Evolutionary conservation across 2,888 invertebrate species (phyloP).

Genomic region (Odontocerum albicorne): DNA sequence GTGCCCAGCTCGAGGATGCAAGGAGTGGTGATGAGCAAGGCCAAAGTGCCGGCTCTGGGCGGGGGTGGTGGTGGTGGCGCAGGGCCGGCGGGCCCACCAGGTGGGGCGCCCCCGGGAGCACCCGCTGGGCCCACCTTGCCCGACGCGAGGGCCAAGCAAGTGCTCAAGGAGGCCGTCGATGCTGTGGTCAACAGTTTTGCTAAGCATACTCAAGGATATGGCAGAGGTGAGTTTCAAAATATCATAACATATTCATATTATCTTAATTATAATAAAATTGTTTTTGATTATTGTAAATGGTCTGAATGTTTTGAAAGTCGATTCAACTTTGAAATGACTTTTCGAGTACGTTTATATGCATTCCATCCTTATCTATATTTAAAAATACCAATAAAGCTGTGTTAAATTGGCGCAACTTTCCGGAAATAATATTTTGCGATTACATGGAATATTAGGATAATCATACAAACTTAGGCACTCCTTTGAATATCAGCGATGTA

Average conservation of each 20-base stretch:
- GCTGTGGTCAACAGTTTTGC: slow-evolving; percentile 74
- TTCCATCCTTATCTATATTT: no score
- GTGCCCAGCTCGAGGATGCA: slow-evolving; percentile 24
- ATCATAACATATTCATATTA: neutral
- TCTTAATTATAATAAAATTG: neutral
- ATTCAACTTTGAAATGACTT: no score
- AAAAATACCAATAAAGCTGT: no score
- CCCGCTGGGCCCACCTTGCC: slow-evolving; percentile 47
- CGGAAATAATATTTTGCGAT: no score
- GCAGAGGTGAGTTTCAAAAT: slow-evolving; percentile 57
- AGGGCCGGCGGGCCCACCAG: slow-evolving; percentile 38
- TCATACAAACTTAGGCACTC: no score
- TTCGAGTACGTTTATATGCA: no score
- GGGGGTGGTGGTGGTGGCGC: slow-evolving; percentile 14
- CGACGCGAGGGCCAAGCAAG: slow-evolving; percentile 59
- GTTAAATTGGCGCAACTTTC: no score
- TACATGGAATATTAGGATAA: no score
- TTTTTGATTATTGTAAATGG: no score
- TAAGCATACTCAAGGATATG: slow-evolving; percentile 70
- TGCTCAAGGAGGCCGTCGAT: slow-evolving; percentile 70
- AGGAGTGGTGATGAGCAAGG: slow-evolving; percentile 35
- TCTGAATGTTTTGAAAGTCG: no score
- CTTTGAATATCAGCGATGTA: no score
- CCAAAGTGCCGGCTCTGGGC: slow-evolving; percentile 27
- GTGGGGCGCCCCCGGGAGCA: slow-evolving; percentile 13